A percentile compares a stretch with the other conserved stretches of the same genome.
These are phyloP conservation scores for Mungos mungo DNA, from an alignment of 2,113 vertebrate species.

Conservation along the genomic window DNA sequence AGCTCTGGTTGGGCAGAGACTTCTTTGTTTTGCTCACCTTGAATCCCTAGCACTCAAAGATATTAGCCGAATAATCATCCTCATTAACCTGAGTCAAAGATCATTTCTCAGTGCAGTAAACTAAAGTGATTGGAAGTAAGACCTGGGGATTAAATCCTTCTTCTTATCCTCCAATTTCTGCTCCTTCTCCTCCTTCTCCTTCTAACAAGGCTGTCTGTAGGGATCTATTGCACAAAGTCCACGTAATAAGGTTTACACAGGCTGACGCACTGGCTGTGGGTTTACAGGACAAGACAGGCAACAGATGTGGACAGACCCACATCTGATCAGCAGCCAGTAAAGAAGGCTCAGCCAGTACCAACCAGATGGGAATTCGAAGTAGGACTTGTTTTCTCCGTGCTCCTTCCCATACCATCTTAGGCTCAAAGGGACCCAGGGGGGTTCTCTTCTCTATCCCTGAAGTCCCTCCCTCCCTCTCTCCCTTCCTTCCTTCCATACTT, in stretches of 20 bases:
- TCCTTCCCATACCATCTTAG: background rate
- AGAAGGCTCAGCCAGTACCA: background rate
- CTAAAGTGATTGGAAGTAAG: background rate
- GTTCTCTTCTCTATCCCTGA: background rate
- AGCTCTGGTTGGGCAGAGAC: background rate
- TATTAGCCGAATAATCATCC: background rate
- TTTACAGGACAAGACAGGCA: background rate
- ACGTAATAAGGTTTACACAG: background rate
- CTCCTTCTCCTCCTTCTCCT: background rate
- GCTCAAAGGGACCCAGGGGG: background rate
- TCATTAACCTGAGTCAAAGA: background rate
- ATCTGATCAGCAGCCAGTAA: background rate
- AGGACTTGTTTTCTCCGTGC: background rate
- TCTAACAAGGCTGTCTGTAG: background rate
- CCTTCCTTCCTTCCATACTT: rapidly evolving
- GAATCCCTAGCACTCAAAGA: background rate
- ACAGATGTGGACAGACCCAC: background rate
- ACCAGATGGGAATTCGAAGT: background rate
- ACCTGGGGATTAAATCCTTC: background rate
- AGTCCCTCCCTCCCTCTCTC: background rate
- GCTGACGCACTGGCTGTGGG: background rate
- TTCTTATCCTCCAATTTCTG: background rate
- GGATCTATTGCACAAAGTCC: background rate
- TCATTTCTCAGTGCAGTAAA: background rate
- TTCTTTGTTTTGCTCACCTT: background rate